Evolutionary conservation across 2,888 invertebrate species (phyloP).

Genomic region (Andrena fulva): DNA sequence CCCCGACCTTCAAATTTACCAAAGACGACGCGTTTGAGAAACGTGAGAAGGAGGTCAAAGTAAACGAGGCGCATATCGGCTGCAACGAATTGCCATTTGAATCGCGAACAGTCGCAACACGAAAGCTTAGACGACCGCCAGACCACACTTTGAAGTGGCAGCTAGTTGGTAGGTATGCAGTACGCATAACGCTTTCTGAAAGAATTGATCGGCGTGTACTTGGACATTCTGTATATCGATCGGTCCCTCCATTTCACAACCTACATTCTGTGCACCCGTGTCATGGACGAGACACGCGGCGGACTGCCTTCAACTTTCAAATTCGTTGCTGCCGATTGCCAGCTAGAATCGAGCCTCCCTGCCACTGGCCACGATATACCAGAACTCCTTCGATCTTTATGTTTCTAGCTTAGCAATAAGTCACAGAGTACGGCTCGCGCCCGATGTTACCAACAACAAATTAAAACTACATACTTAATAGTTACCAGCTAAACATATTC

Average conservation of each 20-base stretch:
- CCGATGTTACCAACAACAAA: no score
- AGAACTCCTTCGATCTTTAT: no score
- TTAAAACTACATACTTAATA: no score
- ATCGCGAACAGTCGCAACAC: background rate
- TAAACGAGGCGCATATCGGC: background rate
- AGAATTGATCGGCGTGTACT: constrained; percentile 54
- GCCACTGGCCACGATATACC: no score
- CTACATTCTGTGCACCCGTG: constrained; percentile 46
- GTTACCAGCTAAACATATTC: no score
- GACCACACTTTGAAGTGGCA: background rate
- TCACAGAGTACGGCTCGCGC: no score
- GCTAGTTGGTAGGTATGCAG: background rate
- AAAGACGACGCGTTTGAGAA: background rate
- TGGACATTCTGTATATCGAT: constrained; percentile 59
- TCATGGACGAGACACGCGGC: background rate
- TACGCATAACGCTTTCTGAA: constrained; percentile 14
- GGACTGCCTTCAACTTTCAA: constrained; percentile 2
- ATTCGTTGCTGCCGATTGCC: background rate
- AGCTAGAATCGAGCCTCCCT: background rate
- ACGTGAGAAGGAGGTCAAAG: background rate
- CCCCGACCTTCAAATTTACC: no score
- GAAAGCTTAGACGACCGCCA: background rate
- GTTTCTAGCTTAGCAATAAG: no score
- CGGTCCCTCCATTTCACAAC: constrained; percentile 49
- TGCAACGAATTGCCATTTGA: background rate